These are phyloP conservation scores for Engystomops pustulosus DNA, from an alignment of 2,113 vertebrate genomes.

Conservation along the genomic window DNA sequence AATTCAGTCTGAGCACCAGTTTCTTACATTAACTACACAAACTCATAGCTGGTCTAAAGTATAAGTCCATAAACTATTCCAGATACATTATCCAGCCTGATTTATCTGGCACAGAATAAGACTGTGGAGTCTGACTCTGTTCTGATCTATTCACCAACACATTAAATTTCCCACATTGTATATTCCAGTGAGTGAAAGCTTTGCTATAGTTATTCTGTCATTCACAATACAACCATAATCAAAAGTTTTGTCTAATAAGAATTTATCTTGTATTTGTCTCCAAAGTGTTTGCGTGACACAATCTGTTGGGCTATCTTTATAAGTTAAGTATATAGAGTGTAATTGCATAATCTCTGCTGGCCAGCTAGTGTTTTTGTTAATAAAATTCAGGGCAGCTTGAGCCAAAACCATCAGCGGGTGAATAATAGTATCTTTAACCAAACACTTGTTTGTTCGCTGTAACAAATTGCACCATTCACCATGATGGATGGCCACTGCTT, in stretches of 20 bases:
- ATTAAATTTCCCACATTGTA: too few species aligned
- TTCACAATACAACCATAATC: not conserved
- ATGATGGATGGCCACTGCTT: constrained; percentile 43
- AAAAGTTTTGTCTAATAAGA: not conserved
- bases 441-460: constrained; percentile 43
- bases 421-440: constrained; percentile 46
- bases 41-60: too few species aligned
- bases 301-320: constrained; percentile 18
- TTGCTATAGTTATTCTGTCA: not conserved
- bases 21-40: too few species aligned
- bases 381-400: constrained; percentile 25
- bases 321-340: constrained; percentile 1
- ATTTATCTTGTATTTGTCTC: not conserved
- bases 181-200: too few species aligned
- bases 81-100: too few species aligned
- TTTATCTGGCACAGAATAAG: too few species aligned
- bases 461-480: constrained; percentile 46
- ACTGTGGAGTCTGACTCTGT: too few species aligned
- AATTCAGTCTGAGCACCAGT: too few species aligned
- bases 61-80: too few species aligned
- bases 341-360: constrained; percentile 30
- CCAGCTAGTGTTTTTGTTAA: constrained; percentile 27
- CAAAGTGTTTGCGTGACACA: not conserved
- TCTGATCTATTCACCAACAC: too few species aligned
- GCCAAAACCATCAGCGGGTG: constrained; percentile 45